Conservation (phyloP, 2,113 vertebrate species). For the Heterotilapia buettikoferi region DNA sequence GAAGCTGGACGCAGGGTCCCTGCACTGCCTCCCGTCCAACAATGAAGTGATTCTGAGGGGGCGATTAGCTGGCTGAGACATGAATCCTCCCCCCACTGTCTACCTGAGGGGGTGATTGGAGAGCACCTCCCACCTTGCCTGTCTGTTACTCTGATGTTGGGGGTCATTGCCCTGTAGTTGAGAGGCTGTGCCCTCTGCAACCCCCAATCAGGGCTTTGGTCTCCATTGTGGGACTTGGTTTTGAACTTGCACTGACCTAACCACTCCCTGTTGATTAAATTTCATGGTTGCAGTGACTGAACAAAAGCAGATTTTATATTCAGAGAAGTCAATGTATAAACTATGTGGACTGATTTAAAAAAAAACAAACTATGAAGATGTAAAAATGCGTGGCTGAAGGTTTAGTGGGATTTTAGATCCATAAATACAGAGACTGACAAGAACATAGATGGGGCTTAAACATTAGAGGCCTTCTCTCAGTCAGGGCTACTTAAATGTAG, state of each 20-base stretch:
- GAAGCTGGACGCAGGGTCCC: constrained; percentile 48
- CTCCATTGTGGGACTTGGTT: constrained; percentile 32
- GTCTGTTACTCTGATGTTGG: constrained; percentile 32
- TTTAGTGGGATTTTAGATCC: background rate
- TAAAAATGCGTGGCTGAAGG: background rate
- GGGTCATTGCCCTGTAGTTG: constrained; percentile 43
- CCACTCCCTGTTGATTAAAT: constrained; percentile 50
- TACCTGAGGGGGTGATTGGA: constrained; percentile 29
- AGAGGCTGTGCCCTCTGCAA: constrained; percentile 44
- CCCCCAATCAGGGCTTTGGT: constrained; percentile 56
- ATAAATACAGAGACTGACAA: background rate
- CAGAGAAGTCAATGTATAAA: constrained; percentile 6
- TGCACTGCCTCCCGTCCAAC: constrained; percentile 54
- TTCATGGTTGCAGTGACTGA: constrained; percentile 21
- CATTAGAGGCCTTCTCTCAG: background rate
- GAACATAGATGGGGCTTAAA: background rate
- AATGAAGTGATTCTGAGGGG: constrained; percentile 64
- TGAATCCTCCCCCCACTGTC: background rate
- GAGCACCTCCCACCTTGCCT: constrained; percentile 1
- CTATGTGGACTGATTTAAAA: background rate
- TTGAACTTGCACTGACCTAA: constrained; percentile 54
- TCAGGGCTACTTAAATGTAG: background rate
- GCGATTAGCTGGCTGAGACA: constrained; percentile 38
- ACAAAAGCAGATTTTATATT: constrained; percentile 44
- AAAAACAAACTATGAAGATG: background rate